Base-by-base conservation (phyloP, 2,797 vertebrate genomes). In the Pseudochaenichthys georgianus region DNA sequence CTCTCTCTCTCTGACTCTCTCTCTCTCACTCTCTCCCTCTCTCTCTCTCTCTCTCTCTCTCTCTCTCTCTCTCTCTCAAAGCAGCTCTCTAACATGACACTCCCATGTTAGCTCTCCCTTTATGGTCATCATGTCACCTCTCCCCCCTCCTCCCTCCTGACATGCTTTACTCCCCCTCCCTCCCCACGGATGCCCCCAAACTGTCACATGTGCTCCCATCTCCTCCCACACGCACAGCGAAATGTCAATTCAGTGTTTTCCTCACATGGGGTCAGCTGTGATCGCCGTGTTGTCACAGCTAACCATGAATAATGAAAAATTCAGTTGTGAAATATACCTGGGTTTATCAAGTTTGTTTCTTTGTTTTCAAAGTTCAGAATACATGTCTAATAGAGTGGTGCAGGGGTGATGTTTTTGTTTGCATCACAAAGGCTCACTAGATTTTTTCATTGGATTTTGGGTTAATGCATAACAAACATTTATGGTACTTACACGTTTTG, bases 201-300 rank as follows among this genome's bases (percentile, higher is more conserved):
- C 91, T 94, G 92, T 93, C 92, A 93, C 73, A 89, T 89, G 84
- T 75, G 71, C 82, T 93, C 78, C 82, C 80, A 31, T 92, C 92
- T 90, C 92, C 75, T 45, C 81, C 72, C 79, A 75, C 77, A 71
- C 75, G 57, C 75, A 61, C 34, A 76, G 75, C 28, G 31, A 91
- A 90, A 92, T 84, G 88, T 92, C 88, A 84, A 79, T 90, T 67
- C 66, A 59, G 73, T 87, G 82, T 82, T 82, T 88, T 76, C 78
- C 83, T 75, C 64, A 84, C 85, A 83, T 57, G 73, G 80, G 75
- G 78, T 89, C 82, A 69, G 54, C 46, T 57, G 64, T 50, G 64
- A 82, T 69, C 58, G n/a, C 70, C 10, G 65, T 28, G 48, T 58
- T 63, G 63, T 84, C 64, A 17, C 60, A 54, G 77, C 70, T 45